These are phyloP conservation scores for Heliconius ismenius DNA, from an alignment of 2,888 invertebrate species.

Conservation along the genomic window DNA sequence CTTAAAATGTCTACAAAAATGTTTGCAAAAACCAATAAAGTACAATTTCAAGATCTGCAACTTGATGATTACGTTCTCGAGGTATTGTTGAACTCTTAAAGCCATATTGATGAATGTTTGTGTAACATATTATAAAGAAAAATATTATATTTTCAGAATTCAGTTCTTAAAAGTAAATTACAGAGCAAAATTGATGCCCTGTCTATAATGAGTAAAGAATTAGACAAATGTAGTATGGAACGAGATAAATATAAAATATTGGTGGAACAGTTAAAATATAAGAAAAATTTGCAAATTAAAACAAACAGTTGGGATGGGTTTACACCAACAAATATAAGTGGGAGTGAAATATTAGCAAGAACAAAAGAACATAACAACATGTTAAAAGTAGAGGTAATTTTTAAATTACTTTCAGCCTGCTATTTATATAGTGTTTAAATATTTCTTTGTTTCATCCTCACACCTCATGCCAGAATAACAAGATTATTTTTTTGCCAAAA, in stretches of 20 bases:
- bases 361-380: conserved; percentile 83
- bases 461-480: not conserved
- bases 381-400: conserved; percentile 75
- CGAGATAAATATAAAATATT: conserved; percentile 90
- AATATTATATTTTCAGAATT: conserved; percentile 70
- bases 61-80: conserved; percentile 75
- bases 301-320: conserved; percentile 58
- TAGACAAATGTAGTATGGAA: conserved; percentile 89
- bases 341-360: conserved; percentile 81
- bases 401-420: not conserved
- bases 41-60: conserved; percentile 75
- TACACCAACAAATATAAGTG: conserved; percentile 72
- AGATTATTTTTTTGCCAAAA: too few species aligned
- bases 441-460: not conserved
- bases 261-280: conserved; percentile 88
- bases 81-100: conserved; percentile 51
- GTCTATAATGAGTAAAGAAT: conserved; percentile 87
- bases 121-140: not conserved
- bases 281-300: conserved; percentile 54
- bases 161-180: conserved; percentile 86
- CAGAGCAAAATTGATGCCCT: conserved; percentile 92
- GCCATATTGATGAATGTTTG: not conserved
- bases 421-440: not conserved
- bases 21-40: conserved; percentile 65
- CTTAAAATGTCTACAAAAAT: conserved; percentile 47